A percentile compares a stretch with the other conserved stretches of the same genome.
Conservation (phyloP, 2,797 vertebrate species). For the Tachyglossus aculeatus region DNA sequence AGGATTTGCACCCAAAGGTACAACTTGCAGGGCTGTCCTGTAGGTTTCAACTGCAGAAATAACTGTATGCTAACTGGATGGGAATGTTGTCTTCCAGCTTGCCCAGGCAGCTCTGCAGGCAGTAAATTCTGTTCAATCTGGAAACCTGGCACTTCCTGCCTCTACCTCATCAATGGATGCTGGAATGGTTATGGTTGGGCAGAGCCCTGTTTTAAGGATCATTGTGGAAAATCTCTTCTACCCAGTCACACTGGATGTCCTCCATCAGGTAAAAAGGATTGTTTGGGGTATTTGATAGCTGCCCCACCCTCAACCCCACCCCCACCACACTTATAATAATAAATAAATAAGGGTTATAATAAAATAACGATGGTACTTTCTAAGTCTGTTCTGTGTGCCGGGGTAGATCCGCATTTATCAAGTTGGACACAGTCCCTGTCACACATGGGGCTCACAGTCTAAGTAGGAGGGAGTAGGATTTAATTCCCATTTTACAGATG, state of each 20-base stretch:
- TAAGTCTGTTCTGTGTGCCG: too few relatives aligned
- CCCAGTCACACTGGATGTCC: constrained; percentile 90
- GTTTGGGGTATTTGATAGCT: too few relatives aligned
- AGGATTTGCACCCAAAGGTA: too few relatives aligned
- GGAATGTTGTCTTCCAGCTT: constrained; percentile 73
- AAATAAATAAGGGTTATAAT: too few relatives aligned
- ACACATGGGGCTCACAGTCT: too few relatives aligned
- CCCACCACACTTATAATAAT: too few relatives aligned
- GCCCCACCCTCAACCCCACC: too few relatives aligned
- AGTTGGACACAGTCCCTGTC: too few relatives aligned
- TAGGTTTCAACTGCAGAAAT: background rate
- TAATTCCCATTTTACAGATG: too few relatives aligned
- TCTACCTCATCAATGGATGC: constrained; percentile 73
- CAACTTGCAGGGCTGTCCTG: background rate
- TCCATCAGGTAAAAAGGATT: constrained; percentile 86
- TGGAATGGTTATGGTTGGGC: constrained; percentile 75
- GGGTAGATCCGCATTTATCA: too few relatives aligned
- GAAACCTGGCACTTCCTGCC: constrained; percentile 74
- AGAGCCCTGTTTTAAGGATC: constrained; percentile 90
- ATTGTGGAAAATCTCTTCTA: constrained; percentile 97
- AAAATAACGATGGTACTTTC: too few relatives aligned
- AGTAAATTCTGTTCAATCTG: constrained; percentile 83
- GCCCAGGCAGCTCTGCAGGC: constrained; percentile 94
- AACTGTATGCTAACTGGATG: background rate
- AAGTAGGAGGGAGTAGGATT: too few relatives aligned